Evolutionary conservation across 2,888 invertebrate species (phyloP).

Genomic region (Dryococelus australis): DNA sequence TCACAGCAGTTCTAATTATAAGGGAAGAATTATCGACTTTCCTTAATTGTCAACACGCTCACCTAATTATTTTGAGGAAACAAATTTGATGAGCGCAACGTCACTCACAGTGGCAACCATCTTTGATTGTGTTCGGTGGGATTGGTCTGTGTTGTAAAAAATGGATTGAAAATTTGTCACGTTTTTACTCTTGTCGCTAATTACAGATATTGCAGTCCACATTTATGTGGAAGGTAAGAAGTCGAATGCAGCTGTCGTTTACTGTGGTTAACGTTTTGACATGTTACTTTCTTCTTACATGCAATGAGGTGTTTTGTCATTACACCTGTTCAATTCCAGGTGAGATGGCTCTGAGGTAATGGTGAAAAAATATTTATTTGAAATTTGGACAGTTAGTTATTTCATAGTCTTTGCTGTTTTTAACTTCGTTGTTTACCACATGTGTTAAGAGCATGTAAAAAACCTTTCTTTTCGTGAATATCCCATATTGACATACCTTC

Average conservation of each 20-base stretch:
- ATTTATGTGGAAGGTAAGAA: constrained; percentile 23
- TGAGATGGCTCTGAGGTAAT: constrained; percentile 35
- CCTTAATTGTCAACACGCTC: neutral
- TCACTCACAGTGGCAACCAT: constrained; percentile 52
- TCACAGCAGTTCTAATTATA: too few species aligned
- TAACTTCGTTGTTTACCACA: neutral
- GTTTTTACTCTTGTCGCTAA: neutral
- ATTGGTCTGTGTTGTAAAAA: constrained; percentile 40
- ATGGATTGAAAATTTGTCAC: neutral
- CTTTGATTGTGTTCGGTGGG: constrained; percentile 46
- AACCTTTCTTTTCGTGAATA: neutral
- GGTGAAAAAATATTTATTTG: neutral
- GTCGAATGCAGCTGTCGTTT: neutral
- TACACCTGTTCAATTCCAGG: constrained; percentile 32
- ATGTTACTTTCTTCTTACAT: neutral
- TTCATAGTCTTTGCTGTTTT: neutral
- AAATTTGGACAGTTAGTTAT: neutral
- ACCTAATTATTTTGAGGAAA: neutral
- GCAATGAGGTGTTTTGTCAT: constrained; percentile 22
- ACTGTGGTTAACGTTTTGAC: neutral
- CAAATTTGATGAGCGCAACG: constrained; percentile 43
- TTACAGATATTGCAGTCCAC: neutral
- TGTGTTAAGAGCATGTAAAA: constrained; percentile 17
- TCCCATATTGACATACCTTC: neutral
- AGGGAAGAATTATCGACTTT: neutral